A percentile compares a stretch with the other conserved stretches of the same genome.
phyloP scores from a whole-genome alignment of 2,888 invertebrate genomes.

The Plagodis dolabraria region DNA sequence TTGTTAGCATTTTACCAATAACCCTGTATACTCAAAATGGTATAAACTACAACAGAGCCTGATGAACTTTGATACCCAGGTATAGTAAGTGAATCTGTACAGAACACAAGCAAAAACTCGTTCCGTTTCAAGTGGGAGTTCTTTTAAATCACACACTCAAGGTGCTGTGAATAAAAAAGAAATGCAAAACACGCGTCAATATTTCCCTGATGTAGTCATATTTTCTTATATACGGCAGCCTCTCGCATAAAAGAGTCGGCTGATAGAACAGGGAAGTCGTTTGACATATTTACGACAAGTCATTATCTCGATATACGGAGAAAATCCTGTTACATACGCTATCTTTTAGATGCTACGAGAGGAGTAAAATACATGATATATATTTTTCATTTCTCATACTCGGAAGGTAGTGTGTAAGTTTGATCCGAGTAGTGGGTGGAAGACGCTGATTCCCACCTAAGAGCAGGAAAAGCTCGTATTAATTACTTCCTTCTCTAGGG shows the following conservation, averaged over 20 bases:
- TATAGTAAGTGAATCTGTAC: too few relatives aligned
- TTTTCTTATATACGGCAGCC: slow-evolving; percentile 7
- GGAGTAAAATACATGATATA: background rate
- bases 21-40: too few relatives aligned
- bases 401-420: too few relatives aligned
- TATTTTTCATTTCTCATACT: background rate
- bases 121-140: too few relatives aligned
- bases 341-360: slow-evolving; percentile 28
- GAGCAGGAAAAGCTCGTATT: too few relatives aligned
- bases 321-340: slow-evolving; percentile 42
- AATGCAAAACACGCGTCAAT: slow-evolving; percentile 9
- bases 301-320: slow-evolving; percentile 44
- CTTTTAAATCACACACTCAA: background rate
- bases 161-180: background rate
- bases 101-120: too few relatives aligned
- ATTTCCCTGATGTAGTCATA: slow-evolving; percentile 7
- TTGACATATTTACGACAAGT: slow-evolving; percentile 46
- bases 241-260: slow-evolving; percentile 23
- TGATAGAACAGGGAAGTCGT: slow-evolving; percentile 39
- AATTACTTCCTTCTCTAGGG: too few relatives aligned
- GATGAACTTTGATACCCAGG: too few relatives aligned
- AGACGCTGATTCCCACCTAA: too few relatives aligned
- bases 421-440: too few relatives aligned
- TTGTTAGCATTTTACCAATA: too few relatives aligned
- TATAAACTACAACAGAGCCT: too few relatives aligned